phyloP scores from a whole-genome alignment of 2,113 vertebrate species.

The Pterophyllum scalare region DNA sequence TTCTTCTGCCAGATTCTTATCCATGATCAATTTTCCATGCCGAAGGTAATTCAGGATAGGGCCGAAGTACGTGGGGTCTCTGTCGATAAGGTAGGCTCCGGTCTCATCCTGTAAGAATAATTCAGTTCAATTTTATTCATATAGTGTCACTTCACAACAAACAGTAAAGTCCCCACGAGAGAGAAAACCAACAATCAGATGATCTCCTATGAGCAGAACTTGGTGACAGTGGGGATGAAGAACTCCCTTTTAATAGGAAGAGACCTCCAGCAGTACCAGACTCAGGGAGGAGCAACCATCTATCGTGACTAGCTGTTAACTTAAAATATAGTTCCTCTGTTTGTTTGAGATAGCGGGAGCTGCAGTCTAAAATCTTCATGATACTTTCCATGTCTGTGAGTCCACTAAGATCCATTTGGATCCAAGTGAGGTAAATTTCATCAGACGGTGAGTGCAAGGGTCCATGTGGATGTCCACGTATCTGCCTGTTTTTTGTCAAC shows the following conservation, averaged over 20 bases:
- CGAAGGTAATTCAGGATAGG: constrained; percentile 98
- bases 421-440: too few species aligned
- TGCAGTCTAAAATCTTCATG: too few species aligned
- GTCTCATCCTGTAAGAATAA: constrained; percentile 89
- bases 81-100: constrained; percentile 96
- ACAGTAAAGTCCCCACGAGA: neutral
- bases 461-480: too few species aligned
- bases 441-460: too few species aligned
- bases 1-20: constrained; percentile 98
- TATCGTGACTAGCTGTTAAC: too few species aligned
- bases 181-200: neutral
- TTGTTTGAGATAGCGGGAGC: too few species aligned
- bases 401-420: too few species aligned
- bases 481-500: too few species aligned
- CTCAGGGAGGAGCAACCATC: neutral
- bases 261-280: neutral
- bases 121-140: neutral
- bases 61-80: constrained; percentile 98
- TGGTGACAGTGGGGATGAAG: neutral
- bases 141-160: neutral
- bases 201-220: neutral
- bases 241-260: neutral
- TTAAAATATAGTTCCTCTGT: too few species aligned
- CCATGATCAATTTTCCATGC: constrained; percentile 98
- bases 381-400: too few species aligned